Evolutionary conservation across 23 tunicate genomes (phyloP).

Genomic region (Botrylloides violaceus): DNA sequence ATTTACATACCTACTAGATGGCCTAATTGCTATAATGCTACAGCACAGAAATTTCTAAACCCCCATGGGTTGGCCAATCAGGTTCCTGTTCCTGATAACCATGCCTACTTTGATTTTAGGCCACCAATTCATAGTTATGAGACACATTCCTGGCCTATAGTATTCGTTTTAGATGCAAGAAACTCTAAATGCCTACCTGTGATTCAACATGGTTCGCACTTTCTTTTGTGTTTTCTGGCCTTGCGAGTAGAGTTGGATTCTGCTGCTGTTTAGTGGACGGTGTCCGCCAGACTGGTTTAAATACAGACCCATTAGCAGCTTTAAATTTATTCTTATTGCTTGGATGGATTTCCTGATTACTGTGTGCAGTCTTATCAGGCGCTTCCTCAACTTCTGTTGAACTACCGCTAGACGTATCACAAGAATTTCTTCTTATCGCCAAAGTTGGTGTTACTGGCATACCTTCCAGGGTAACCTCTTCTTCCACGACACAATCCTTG

Average conservation of each 20-base stretch:
- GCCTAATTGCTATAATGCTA: too few relatives aligned
- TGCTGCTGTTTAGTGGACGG: slow-evolving; percentile 9
- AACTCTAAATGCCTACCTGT: too few relatives aligned
- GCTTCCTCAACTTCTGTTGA: not conserved
- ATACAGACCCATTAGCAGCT: not conserved
- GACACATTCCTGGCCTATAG: too few relatives aligned
- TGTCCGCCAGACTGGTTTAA: slow-evolving; percentile 21
- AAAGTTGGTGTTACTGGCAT: not conserved
- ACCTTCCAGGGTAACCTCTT: not conserved
- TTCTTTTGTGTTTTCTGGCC: not conserved
- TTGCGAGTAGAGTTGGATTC: not conserved
- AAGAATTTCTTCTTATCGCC: not conserved
- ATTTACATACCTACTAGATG: too few relatives aligned
- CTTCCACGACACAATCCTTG: not conserved
- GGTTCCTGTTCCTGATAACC: too few relatives aligned
- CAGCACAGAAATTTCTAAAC: too few relatives aligned
- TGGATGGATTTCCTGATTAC: not conserved
- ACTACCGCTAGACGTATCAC: not conserved
- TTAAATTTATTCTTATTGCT: not conserved
- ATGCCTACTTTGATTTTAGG: too few relatives aligned
- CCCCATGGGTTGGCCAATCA: too few relatives aligned
- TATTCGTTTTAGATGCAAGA: too few relatives aligned
- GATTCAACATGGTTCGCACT: too few relatives aligned
- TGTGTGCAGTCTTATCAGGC: too few relatives aligned
- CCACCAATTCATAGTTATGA: too few relatives aligned